Base-by-base conservation (phyloP, 2,888 invertebrate species). In the Chrysopilus asiliformis region DNA sequence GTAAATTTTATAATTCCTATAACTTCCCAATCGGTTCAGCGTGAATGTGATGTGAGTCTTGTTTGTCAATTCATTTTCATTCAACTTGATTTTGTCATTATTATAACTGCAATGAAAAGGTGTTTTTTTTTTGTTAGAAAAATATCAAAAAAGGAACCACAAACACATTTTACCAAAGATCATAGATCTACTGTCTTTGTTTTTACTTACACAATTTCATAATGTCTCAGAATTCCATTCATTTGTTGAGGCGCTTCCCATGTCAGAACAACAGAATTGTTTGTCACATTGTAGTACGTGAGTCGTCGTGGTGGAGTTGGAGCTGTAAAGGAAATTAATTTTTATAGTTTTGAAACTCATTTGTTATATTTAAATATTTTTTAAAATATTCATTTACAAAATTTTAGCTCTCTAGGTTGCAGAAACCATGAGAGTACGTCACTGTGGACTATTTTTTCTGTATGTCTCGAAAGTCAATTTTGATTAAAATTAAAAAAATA, bases 191-290 rank as follows among this genome's bases (percentile, higher is more conserved):
- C n/a, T n/a, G n/a, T n/a, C n/a, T n/a, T n/a, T n/a, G n/a, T n/a
- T n/a, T 25, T 16, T n/a, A 31, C 66, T 53, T 70, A 70, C 43
- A 68, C 66, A 38, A 85, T 66, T 5, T 68, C 64, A 58, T 84
- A 87, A 47, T 72, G 70, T 20, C 70, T 69, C 35, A 87, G 67
- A 14, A 74, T 65, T 1, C 90, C 89, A 64, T 90, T 90, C 49
- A 71, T 70, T 15, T 69, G 65, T 2, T 61, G 50, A 2, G 90
- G 89, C 22, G 76, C 71, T 46, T 71, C 60, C 85, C 62, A 62
- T 2, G 76, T 76, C 7, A 80, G 51, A n/a, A 56, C 53, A 29
- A 74, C 67, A 2, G 74, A 70, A 19, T 70, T 67, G 48, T 76
- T 76, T 1, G 74, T 72, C 2, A 74, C 59, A 34, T 70, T 60